Conservation (phyloP, 2,797 vertebrate species). For the Pipistrellus pygmaeus region DNA sequence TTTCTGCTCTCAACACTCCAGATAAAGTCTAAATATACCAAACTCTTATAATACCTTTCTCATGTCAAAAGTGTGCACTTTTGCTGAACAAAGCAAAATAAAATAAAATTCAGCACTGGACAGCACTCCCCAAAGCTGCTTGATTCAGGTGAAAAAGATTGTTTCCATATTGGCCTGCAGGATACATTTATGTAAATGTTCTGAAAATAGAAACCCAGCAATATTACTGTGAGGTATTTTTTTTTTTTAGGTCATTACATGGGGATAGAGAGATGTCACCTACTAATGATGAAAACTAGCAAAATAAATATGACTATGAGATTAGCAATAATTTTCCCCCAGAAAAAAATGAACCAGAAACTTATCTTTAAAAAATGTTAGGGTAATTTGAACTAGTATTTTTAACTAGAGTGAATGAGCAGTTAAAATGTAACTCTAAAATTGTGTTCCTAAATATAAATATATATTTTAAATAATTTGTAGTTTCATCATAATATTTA, state of each 20-base stretch:
- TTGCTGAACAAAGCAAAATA: constrained; percentile 69
- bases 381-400: constrained; percentile 32
- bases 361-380: constrained; percentile 1
- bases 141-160: constrained; percentile 68
- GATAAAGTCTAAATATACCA: constrained; percentile 57
- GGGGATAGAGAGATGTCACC: constrained; percentile 41
- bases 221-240: constrained; percentile 61
- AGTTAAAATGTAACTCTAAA: constrained; percentile 72
- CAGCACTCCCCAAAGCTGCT: constrained; percentile 74
- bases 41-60: constrained; percentile 39
- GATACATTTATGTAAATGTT: constrained; percentile 85
- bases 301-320: constrained; percentile 77
- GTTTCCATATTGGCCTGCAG: constrained; percentile 74
- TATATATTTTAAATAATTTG: constrained; percentile 68
- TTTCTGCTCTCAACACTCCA: not conserved
- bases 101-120: constrained; percentile 85
- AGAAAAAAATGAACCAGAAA: constrained; percentile 66
- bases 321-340: constrained; percentile 72
- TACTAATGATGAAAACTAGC: constrained; percentile 77
- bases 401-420: not conserved
- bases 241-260: constrained; percentile 59
- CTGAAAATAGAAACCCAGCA: constrained; percentile 75
- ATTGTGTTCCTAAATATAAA: constrained; percentile 75
- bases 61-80: constrained; percentile 63
- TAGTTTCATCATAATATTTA: constrained; percentile 55